Percentiles rank a stretch among this genome's conserved stretches.
Conservation (phyloP, 2,888 invertebrate genomes). For the Halictus ligatus region DNA sequence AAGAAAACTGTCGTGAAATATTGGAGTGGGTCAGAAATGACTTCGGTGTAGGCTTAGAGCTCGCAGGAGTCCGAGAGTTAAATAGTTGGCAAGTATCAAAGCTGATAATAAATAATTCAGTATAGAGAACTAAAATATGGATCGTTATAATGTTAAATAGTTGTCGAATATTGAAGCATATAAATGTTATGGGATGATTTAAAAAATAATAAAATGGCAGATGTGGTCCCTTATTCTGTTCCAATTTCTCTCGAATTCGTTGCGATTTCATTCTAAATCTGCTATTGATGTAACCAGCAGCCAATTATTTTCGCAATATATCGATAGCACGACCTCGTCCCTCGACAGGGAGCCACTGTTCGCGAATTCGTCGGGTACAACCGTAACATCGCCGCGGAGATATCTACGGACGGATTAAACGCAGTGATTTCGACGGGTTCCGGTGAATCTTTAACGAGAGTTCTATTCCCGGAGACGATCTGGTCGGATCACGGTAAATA, state of each 20-base stretch:
- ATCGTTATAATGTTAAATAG: too few species aligned
- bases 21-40: too few species aligned
- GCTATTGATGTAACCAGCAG: not conserved
- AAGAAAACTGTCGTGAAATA: too few species aligned
- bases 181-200: not conserved
- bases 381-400: not conserved
- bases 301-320: not conserved
- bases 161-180: too few species aligned
- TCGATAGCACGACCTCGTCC: not conserved
- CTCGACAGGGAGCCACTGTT: not conserved
- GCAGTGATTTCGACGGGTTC: constrained; percentile 22
- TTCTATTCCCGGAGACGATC: constrained; percentile 34
- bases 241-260: not conserved
- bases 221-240: not conserved
- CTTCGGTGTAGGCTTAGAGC: too few species aligned
- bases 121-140: too few species aligned
- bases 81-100: too few species aligned
- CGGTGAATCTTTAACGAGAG: constrained; percentile 56
- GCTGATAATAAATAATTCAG: too few species aligned
- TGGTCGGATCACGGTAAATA: constrained; percentile 49
- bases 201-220: not conserved
- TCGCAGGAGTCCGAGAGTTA: too few species aligned
- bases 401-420: constrained; percentile 22
- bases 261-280: not conserved
- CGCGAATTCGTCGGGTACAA: not conserved